Percentiles rank a stretch among this genome's conserved stretches.
phyloP scores from a whole-genome alignment of 2,797 vertebrate genomes.

The Arrhamphus sclerolepis region DNA sequence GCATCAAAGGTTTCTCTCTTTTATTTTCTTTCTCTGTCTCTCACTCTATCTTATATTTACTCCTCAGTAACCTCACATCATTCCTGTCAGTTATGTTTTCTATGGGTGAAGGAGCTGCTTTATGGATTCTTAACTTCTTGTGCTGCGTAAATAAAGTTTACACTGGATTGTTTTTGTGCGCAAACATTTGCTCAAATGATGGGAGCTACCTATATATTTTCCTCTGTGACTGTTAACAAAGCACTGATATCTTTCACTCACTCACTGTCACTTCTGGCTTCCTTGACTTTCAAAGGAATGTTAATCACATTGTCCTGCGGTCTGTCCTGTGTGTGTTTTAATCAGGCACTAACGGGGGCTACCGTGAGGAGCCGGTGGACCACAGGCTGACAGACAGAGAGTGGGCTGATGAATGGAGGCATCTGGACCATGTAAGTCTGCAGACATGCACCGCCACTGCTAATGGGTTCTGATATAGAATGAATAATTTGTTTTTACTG shows the following conservation, averaged over 20 bases:
- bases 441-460: constrained; percentile 32
- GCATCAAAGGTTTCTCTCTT: constrained; percentile 69
- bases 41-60: constrained; percentile 8
- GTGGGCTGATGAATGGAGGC: constrained; percentile 99
- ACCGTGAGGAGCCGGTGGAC: constrained; percentile 96
- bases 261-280: constrained; percentile 42
- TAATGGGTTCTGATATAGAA: constrained; percentile 49
- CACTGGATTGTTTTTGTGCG: background rate
- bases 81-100: constrained; percentile 4
- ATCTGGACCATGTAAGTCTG: constrained; percentile 95
- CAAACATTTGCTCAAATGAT: background rate
- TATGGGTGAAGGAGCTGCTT: background rate
- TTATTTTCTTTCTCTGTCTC: constrained; percentile 43
- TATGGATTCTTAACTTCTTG: background rate
- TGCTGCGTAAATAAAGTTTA: background rate
- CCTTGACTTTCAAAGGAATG: constrained; percentile 33
- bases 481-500: constrained; percentile 47
- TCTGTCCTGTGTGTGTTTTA: constrained; percentile 66
- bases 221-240: background rate
- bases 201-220: background rate
- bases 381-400: constrained; percentile 97
- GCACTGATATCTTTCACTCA: constrained; percentile 25
- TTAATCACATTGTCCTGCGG: constrained; percentile 52
- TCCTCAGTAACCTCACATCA: background rate
- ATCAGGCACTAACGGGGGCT: constrained; percentile 92